These are phyloP conservation scores for Neuroterus valhalla DNA, from an alignment of 1,140 invertebrate species.

Conservation along the genomic window DNA sequence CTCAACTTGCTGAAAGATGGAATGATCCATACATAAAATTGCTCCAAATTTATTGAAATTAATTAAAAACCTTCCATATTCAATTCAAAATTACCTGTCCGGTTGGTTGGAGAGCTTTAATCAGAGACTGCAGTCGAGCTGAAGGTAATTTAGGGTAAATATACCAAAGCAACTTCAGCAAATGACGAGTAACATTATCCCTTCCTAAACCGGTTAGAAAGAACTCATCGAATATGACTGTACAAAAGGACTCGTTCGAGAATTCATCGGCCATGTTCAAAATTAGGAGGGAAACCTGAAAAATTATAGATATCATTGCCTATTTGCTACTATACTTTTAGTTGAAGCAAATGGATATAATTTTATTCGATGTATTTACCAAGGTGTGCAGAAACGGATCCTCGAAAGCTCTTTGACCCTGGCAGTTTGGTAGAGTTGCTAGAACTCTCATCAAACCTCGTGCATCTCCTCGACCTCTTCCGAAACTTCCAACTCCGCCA, in stretches of 20 bases:
- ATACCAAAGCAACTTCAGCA: conserved; percentile 94
- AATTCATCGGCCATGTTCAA: conserved; percentile 93
- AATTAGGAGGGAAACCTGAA: conserved; percentile 87
- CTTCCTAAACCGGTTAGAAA: conserved; percentile 91
- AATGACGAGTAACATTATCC: conserved; percentile 95
- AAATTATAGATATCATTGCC: no score
- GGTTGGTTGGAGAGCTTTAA: conserved; percentile 92
- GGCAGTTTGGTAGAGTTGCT: conserved; percentile 91
- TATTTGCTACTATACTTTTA: background rate
- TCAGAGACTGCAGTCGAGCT: conserved; percentile 85
- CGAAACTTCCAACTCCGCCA: conserved; percentile 81
- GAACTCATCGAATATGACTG: conserved; percentile 96
- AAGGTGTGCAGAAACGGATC: conserved; percentile 96
- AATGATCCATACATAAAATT: conserved; percentile 36
- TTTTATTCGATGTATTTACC: conserved; percentile 68
- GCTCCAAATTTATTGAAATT: conserved; percentile 30
- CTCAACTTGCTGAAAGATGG: conserved; percentile 85
- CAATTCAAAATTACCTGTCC: conserved; percentile 71
- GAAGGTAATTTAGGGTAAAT: conserved; percentile 91
- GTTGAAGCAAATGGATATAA: background rate
- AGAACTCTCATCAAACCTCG: conserved; percentile 91
- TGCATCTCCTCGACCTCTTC: conserved; percentile 85
- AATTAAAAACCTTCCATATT: no score
- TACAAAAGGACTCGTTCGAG: conserved; percentile 94
- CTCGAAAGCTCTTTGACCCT: conserved; percentile 93